Conservation (phyloP, 2,888 invertebrate species). For the Acleris sparsana region DNA sequence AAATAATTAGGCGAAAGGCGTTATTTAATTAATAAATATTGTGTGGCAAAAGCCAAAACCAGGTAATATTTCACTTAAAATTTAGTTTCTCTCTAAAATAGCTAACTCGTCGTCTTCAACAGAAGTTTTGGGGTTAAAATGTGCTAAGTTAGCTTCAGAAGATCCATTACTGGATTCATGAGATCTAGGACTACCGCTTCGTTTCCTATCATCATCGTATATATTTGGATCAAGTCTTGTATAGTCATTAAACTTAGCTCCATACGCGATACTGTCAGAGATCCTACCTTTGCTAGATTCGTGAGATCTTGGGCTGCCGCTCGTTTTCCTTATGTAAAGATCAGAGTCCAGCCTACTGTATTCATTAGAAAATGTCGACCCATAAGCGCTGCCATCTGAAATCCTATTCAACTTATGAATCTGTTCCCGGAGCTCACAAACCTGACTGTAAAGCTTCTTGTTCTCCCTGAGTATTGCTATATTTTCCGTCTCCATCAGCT, state of each 20-base stretch:
- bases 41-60: conserved; percentile 8
- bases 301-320: conserved; percentile 72
- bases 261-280: conserved; percentile 32
- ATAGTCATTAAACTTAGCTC: conserved; percentile 25
- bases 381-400: conserved; percentile 71
- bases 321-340: conserved; percentile 70
- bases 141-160: conserved; percentile 70
- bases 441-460: conserved; percentile 87
- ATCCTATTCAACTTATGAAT: conserved; percentile 77
- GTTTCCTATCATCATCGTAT: conserved; percentile 25
- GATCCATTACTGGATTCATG: conserved; percentile 61
- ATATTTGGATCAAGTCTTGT: conserved; percentile 29
- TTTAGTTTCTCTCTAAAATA: conserved; percentile 66
- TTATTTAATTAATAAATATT: conserved; percentile 2
- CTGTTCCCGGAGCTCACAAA: conserved; percentile 75
- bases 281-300: conserved; percentile 68
- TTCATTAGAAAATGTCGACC: conserved; percentile 48
- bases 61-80: conserved; percentile 34
- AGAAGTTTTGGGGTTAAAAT: conserved; percentile 69
- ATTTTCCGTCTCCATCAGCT: conserved; percentile 95
- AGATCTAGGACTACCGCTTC: conserved; percentile 37
- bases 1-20: neutral
- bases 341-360: conserved; percentile 65
- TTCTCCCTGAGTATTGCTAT: conserved; percentile 94
- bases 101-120: conserved; percentile 77